phyloP scores from a whole-genome alignment of 2,113 vertebrate species.

The Oreocharis arfaki region DNA sequence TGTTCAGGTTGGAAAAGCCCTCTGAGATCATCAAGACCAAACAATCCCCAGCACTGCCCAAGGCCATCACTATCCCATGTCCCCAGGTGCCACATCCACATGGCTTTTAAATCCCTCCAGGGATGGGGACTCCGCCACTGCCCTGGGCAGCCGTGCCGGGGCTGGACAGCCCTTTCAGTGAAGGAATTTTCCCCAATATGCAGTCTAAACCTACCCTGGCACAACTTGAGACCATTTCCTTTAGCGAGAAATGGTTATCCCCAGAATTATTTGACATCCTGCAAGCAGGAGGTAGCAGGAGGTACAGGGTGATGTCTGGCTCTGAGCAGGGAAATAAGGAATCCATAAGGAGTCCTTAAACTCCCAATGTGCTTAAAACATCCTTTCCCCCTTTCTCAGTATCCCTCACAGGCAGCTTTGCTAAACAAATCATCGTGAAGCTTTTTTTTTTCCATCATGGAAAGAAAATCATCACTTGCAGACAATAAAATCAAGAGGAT shows the following conservation, averaged over 20 bases:
- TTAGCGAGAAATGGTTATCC: background rate
- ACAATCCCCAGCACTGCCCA: background rate
- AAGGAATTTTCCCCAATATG: background rate
- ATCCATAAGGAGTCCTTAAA: background rate
- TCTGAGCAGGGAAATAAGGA: background rate
- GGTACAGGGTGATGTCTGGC: background rate
- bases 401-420: background rate
- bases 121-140: background rate
- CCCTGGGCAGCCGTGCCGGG: background rate
- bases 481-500: background rate
- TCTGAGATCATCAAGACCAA: background rate
- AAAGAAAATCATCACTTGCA: background rate
- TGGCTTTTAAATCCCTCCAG: background rate
- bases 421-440: background rate
- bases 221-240: background rate
- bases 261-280: background rate
- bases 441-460: background rate
- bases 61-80: background rate
- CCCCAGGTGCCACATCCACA: background rate
- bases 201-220: background rate
- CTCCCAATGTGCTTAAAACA: background rate
- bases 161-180: background rate
- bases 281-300: background rate
- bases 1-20: background rate
- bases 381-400: background rate